A percentile compares a stretch with the other conserved stretches of the same genome.
phyloP scores from a whole-genome alignment of 2,113 vertebrate species.

The Sciurus niger region DNA sequence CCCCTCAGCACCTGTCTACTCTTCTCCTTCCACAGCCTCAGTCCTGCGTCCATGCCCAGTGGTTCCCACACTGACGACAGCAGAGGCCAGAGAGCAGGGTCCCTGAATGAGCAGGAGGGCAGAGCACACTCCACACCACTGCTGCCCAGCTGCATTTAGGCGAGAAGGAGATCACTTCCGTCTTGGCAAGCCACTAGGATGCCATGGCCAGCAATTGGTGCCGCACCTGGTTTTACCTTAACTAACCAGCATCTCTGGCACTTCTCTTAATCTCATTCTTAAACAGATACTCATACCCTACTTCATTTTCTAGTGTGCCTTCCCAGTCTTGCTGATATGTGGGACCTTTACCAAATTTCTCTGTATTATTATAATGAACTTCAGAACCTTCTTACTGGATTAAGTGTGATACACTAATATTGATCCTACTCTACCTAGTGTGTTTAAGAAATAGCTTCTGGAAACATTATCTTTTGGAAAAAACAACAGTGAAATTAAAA shows the following conservation, averaged over 20 bases:
- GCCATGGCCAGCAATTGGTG: neutral
- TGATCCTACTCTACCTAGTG: neutral
- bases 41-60: neutral
- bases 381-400: neutral
- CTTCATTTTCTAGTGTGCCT: neutral
- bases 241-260: neutral
- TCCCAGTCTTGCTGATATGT: slow-evolving; percentile 13
- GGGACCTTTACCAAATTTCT: neutral
- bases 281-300: neutral
- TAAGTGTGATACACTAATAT: neutral
- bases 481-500: neutral
- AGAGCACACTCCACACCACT: neutral
- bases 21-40: neutral
- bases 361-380: neutral
- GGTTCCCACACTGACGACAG: neutral
- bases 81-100: neutral
- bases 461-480: neutral
- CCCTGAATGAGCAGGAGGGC: neutral
- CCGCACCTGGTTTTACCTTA: neutral
- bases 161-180: neutral
- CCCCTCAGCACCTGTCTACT: neutral
- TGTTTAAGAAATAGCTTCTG: neutral
- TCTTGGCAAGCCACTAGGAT: neutral
- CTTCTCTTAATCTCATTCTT: neutral
- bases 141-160: neutral